phyloP scores from a whole-genome alignment of 1,140 invertebrate species.

The Prorops nasuta region DNA sequence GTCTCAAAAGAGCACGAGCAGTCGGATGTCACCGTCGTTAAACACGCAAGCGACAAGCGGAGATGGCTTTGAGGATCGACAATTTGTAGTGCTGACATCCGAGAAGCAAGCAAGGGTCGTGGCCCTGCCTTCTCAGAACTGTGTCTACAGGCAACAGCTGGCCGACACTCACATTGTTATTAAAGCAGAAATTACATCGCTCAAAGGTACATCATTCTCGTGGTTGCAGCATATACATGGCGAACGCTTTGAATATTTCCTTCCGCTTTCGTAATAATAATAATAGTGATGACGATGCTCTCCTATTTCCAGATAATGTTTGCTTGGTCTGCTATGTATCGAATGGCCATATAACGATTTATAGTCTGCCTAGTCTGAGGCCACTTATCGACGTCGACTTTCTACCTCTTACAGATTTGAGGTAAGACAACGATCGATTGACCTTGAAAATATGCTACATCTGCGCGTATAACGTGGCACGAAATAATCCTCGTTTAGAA shows the following conservation, averaged over 20 bases:
- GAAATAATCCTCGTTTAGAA: conserved; percentile 23
- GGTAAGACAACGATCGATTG: conserved; percentile 65
- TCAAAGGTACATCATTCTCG: conserved; percentile 71
- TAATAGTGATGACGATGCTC: no score
- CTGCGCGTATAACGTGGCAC: no score
- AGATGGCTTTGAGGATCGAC: conserved; percentile 72
- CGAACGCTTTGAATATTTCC: no score
- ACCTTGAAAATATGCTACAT: no score
- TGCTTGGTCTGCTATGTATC: conserved; percentile 92
- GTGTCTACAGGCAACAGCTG: conserved; percentile 80
- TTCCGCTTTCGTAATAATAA: background rate
- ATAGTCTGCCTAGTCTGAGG: conserved; percentile 90
- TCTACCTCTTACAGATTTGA: conserved; percentile 88
- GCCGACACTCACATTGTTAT: conserved; percentile 89
- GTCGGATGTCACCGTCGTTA: conserved; percentile 75
- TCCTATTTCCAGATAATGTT: conserved; percentile 80
- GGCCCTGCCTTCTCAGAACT: conserved; percentile 92
- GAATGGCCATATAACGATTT: conserved; percentile 87
- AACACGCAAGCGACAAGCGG: conserved; percentile 51
- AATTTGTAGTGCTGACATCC: conserved; percentile 90
- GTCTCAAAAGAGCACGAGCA: conserved; percentile 49
- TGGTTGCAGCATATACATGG: background rate
- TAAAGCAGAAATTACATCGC: conserved; percentile 87
- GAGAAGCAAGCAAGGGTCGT: conserved; percentile 95
- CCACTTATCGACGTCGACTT: conserved; percentile 90